Evolutionary conservation across 2,113 vertebrate genomes (phyloP), one percentile per base, ranked within the genome.

Genomic region (Micromys minutus): DNA sequence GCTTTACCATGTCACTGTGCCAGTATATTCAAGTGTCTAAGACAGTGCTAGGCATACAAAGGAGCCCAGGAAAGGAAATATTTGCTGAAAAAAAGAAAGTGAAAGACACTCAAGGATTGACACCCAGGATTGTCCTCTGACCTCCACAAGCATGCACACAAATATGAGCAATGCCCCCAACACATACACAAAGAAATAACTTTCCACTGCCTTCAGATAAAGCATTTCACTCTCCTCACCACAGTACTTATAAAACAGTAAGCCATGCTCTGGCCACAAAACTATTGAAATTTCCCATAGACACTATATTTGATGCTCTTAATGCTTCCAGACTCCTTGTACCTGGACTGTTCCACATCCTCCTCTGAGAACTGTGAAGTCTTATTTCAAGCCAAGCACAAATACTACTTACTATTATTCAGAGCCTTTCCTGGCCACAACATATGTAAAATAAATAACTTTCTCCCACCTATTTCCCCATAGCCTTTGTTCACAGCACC

Each of bases 361-460:
- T 21, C 45, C 57, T 50, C 63, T 47, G 39, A 79, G 47, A 61
- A 26, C 52, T 79, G 39, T 72, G 39, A 89, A 96, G 86, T 79
- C 24, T 65, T 89, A 86, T 59, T 65, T 85, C n/a, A 81, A 75
- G 69, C n/a, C 92, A 91, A 93, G 80, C 31, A 69, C 87, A 93
- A 94, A 94, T 42, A 50, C 9, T 36, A 93, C 63, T n/a, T 42
- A 50, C 9, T 75, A 92, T 19, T 42, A 42, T 88, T 36, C 36
- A 69, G 83, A 76, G 71, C 17, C 61, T 96, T 93, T 96, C 79
- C 80, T 92, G 47, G 57, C 45, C 89, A 88, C 47, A 21, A 50
- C 19, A 75, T n/a, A 83, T 71, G 74, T 22, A 84, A 74, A 89
- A 84, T 34, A 79, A 89, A 87, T 34, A 85, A 75, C 76, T 81